Percentiles rank a stretch among this genome's conserved stretches.
phyloP scores from a whole-genome alignment of 35 echinoderm and acorn worm genomes.

The Stichopus chloronotus region DNA sequence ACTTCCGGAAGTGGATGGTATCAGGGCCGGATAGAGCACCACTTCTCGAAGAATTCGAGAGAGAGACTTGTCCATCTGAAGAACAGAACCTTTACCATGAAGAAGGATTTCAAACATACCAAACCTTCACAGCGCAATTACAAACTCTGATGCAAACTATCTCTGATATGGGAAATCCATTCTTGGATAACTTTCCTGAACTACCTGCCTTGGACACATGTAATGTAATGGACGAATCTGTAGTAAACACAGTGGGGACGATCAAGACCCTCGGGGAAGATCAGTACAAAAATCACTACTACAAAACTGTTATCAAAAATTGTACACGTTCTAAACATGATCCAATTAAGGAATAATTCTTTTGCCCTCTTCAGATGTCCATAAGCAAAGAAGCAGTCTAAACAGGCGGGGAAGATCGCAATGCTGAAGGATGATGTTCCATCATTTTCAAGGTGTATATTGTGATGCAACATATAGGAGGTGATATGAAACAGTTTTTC shows the following conservation, averaged over 20 bases:
- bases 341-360: conserved; percentile 55
- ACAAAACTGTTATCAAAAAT: conserved; percentile 26
- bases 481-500: conserved; percentile 49
- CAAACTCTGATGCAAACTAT: background rate
- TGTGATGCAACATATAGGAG: conserved; percentile 32
- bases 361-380: conserved; percentile 21
- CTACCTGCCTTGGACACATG: conserved; percentile 53
- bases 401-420: conserved; percentile 11
- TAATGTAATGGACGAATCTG: conserved; percentile 1
- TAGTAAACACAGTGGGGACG: conserved; percentile 10
- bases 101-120: conserved; percentile 44
- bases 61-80: background rate
- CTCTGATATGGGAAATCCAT: too few relatives aligned
- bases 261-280: too few relatives aligned
- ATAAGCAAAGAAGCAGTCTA: background rate
- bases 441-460: conserved; percentile 54
- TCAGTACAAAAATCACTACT: conserved; percentile 33
- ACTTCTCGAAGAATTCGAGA: conserved; percentile 58
- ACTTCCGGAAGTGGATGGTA: too few relatives aligned
- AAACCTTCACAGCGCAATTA: conserved; percentile 14
- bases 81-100: background rate
- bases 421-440: too few relatives aligned
- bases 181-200: conserved; percentile 50
- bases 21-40: conserved; percentile 67
- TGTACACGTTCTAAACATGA: too few relatives aligned